Percentiles rank a stretch among this genome's conserved stretches.
phyloP scores from a whole-genome alignment of 2,113 vertebrate species.

The Podarcis cretensis region DNA sequence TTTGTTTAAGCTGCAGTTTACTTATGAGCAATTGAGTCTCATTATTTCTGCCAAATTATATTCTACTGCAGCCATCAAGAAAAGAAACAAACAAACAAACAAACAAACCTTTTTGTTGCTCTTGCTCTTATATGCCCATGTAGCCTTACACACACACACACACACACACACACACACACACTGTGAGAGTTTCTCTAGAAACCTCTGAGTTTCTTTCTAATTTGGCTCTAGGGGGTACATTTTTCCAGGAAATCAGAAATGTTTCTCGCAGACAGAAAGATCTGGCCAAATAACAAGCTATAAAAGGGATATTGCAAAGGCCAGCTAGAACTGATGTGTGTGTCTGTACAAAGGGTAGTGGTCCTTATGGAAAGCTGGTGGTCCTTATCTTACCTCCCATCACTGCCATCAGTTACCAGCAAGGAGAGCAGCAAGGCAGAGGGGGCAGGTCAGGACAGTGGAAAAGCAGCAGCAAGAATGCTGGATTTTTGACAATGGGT shows the following conservation, averaged over 20 bases:
- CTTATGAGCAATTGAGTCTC: slow-evolving; percentile 73
- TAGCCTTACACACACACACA: slow-evolving; percentile 7
- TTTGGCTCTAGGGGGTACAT: slow-evolving; percentile 21
- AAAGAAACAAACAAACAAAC: slow-evolving; percentile 48
- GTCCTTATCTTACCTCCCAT: too few species aligned
- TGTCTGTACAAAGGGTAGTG: too few species aligned
- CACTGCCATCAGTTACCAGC: too few species aligned
- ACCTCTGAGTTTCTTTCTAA: not conserved
- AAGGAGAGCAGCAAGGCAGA: too few species aligned
- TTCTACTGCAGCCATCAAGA: slow-evolving; percentile 45
- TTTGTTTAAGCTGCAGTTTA: slow-evolving; percentile 75
- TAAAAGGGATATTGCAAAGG: not conserved
- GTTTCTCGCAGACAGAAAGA: not conserved
- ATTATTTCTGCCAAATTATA: slow-evolving; percentile 75
- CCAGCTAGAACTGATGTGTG: too few species aligned
- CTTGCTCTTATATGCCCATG: slow-evolving; percentile 48
- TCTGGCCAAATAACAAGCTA: not conserved
- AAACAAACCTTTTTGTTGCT: slow-evolving; percentile 36
- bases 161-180: too few species aligned
- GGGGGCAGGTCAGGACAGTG: too few species aligned
- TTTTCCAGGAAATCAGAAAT: not conserved
- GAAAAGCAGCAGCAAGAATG: too few species aligned
- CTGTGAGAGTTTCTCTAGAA: too few species aligned
- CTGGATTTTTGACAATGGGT: too few species aligned
- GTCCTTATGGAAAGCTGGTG: too few species aligned